Percentiles rank a stretch among this genome's conserved stretches.
These are phyloP conservation scores for Malurus elegans DNA, from an alignment of 2,113 vertebrate genomes.

Conservation along the genomic window DNA sequence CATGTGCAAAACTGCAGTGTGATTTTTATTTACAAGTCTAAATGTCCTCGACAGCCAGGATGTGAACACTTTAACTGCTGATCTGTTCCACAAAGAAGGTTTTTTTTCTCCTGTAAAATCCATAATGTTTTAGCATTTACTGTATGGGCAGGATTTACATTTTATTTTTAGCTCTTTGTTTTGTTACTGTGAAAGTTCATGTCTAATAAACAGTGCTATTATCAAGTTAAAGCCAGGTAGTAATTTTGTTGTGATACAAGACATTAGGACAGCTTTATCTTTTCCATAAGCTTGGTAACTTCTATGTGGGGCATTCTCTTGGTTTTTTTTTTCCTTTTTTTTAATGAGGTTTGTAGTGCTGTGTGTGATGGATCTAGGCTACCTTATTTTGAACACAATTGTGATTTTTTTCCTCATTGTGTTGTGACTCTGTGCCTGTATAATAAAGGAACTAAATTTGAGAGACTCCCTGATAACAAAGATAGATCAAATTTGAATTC, in stretches of 20 bases:
- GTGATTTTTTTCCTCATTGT: background rate
- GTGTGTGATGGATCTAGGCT: background rate
- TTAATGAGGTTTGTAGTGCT: background rate
- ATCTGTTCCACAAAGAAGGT: background rate
- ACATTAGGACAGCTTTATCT: background rate
- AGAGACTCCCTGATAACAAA: background rate
- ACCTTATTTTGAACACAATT: background rate
- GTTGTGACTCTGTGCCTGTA: background rate
- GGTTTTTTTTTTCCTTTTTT: rapidly evolving
- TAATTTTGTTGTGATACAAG: background rate
- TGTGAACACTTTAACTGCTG: conserved; percentile 1
- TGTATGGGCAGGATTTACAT: background rate
- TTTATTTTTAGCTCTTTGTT: background rate
- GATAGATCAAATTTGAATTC: background rate
- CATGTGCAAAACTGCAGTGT: background rate
- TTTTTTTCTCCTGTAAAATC: background rate
- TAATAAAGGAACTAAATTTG: background rate
- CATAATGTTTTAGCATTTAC: background rate
- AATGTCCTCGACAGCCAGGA: background rate
- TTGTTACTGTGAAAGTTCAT: background rate
- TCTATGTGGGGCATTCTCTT: rapidly evolving
- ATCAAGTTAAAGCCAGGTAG: background rate
- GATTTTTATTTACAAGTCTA: conserved; percentile 36
- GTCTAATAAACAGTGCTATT: background rate
- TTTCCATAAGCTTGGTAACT: background rate